These are phyloP conservation scores for Sweltsa coloradensis DNA, from an alignment of 1,140 invertebrate species.

Conservation along the genomic window DNA sequence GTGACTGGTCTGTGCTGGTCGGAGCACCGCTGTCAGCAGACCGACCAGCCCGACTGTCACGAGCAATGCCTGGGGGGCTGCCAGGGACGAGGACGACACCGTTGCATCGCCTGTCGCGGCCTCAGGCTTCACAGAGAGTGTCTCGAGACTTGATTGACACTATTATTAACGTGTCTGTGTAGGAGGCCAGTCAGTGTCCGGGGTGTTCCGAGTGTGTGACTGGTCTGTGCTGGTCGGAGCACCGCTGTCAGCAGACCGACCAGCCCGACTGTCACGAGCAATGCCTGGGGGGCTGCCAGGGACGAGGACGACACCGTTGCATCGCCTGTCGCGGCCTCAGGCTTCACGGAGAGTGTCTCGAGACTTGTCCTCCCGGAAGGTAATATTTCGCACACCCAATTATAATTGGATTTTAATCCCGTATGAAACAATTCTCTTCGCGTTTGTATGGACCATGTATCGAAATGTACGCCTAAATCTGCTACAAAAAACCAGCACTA, in stretches of 20 bases:
- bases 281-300: conserved; percentile 48
- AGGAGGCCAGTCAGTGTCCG: conserved; percentile 12
- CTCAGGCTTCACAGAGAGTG: conserved; percentile 2
- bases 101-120: conserved; percentile 6
- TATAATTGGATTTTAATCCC: too few relatives aligned
- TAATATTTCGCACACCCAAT: conserved; percentile 18
- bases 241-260: conserved; percentile 21
- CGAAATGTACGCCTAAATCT: too few relatives aligned
- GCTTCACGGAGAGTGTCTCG: conserved; percentile 30
- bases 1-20: conserved; percentile 24
- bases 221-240: conserved; percentile 24
- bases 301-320: conserved; percentile 33
- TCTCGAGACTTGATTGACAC: too few relatives aligned
- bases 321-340: conserved; percentile 37
- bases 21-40: conserved; percentile 21
- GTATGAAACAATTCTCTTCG: too few relatives aligned
- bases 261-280: conserved; percentile 35
- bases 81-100: background rate
- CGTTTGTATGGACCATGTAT: too few relatives aligned
- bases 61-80: too few relatives aligned
- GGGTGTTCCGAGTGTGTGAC: conserved; percentile 24
- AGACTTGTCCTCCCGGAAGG: conserved; percentile 35
- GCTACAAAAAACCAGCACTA: too few relatives aligned
- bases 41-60: conserved; percentile 32
- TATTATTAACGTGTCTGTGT: too few relatives aligned